A percentile compares a stretch with the other conserved stretches of the same genome.
These are phyloP conservation scores for Lasioglossum marginatum DNA, from an alignment of 2,888 invertebrate species.

Conservation along the genomic window DNA sequence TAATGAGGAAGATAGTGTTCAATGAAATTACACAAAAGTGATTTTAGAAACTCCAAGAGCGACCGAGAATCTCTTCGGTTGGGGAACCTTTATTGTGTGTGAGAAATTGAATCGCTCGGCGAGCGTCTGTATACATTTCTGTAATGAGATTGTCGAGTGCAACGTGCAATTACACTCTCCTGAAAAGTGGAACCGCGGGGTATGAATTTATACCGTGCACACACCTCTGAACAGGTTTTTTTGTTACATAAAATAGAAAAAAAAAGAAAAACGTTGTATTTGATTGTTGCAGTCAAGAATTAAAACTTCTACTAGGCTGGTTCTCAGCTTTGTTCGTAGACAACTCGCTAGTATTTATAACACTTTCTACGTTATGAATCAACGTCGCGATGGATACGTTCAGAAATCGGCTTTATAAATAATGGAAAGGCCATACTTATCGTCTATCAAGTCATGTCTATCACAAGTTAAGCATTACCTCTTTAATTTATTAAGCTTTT, in stretches of 20 bases:
- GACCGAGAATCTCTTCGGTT: neutral
- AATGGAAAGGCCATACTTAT: neutral
- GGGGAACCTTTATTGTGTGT: neutral
- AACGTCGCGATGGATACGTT: neutral
- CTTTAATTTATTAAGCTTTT: too few species aligned
- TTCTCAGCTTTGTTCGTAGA: neutral
- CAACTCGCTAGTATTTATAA: neutral
- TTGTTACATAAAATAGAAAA: neutral
- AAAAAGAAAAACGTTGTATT: neutral
- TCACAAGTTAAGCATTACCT: neutral
- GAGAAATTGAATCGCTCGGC: slow-evolving; percentile 4
- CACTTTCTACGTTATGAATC: neutral
- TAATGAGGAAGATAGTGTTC: neutral
- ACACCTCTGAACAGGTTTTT: neutral
- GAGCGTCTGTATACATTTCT: neutral
- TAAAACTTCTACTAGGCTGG: neutral
- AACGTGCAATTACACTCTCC: slow-evolving; percentile 16
- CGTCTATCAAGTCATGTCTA: too few species aligned
- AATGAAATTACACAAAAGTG: slow-evolving; percentile 9
- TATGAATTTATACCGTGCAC: slow-evolving; percentile 2
- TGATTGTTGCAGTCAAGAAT: neutral
- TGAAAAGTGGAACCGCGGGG: slow-evolving; percentile 5
- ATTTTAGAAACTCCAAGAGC: slow-evolving; percentile 13
- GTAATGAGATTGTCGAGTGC: slow-evolving; percentile 16
- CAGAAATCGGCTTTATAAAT: neutral